Base-by-base conservation (phyloP, 2,888 invertebrate genomes). In the Xestia ashworthii region DNA sequence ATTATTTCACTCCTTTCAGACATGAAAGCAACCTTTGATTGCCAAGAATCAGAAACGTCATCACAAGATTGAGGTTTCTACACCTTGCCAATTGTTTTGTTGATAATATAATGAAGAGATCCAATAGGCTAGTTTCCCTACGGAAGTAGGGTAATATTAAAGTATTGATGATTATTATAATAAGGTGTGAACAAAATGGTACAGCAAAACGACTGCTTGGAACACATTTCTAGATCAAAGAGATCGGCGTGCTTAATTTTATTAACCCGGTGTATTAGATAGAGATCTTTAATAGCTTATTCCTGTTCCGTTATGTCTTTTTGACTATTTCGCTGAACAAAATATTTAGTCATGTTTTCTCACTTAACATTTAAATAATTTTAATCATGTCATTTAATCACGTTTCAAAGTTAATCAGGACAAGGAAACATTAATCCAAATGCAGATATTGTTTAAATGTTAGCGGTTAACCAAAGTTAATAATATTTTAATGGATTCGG, bases 261-360 rank as follows among this genome's bases (percentile, higher is more conserved):
- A 89, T 88, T 86, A 83, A 85, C 87, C 65, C 87, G 88, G 88
- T 88, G 85, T 88, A 82, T 88, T 89, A 89, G 87, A 89, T 85
- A 78, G 75, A 78, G 87, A 90, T 88, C 65, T 86, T 87, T 91
- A 89, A 90, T 90, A 74, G 82, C 81, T 85, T 89, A 87, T 87
- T 82, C 86, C 78, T 87, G 85, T 89, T 87, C 80, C 74, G 77
- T 84, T 72, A 85, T 84, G 50, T 44, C 78, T 78, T 72, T 71
- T 62, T 32, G 48, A 68, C 25, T 70, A 75, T 71, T 71, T 76
- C n/a, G 65, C 22, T 60, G 44, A 55, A 79, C 69, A 74, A 76
- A 83, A 65, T 74, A 66, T 82, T 71, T 67, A 46, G 62, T 67
- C 44, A 46, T 73, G 68, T 82, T 81, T 76, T 62, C 68, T 53